A percentile compares a stretch with the other conserved stretches of the same genome.
phyloP scores from a whole-genome alignment of 2,113 vertebrate species.

The Chitala chitala region DNA sequence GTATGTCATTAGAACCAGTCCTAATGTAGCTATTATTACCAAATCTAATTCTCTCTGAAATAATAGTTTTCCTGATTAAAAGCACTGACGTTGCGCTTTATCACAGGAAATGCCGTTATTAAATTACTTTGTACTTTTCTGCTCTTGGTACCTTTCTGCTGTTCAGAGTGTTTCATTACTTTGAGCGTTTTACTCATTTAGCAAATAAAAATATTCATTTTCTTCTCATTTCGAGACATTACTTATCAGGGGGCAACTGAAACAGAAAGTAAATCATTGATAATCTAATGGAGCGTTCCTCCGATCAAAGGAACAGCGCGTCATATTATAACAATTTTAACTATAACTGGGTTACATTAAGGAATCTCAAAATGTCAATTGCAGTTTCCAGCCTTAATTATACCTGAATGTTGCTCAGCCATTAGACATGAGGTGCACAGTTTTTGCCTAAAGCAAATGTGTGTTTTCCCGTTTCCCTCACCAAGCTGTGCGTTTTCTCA shows the following conservation, averaged over 20 bases:
- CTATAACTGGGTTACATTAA: background rate
- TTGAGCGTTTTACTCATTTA: constrained; percentile 8
- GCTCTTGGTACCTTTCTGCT: background rate
- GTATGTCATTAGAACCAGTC: background rate
- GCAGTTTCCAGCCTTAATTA: no score
- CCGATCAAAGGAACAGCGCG: background rate
- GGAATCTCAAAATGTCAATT: background rate
- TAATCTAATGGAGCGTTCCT: background rate
- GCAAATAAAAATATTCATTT: constrained; percentile 1
- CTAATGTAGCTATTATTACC: background rate
- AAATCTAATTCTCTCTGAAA: constrained; percentile 5
- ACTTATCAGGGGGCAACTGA: background rate
- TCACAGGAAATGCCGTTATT: background rate
- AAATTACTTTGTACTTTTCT: background rate
- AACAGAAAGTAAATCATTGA: background rate
- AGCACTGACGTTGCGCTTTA: background rate
- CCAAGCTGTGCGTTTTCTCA: no score
- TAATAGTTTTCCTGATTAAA: constrained; percentile 8
- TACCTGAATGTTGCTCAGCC: background rate
- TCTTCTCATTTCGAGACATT: background rate
- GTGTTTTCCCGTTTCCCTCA: no score
- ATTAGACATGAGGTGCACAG: no score
- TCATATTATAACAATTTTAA: background rate
- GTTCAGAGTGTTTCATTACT: background rate
- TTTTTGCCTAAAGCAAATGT: no score